These are phyloP conservation scores for Penaeus vannamei DNA, from an alignment of 1,140 invertebrate species.

Conservation along the genomic window DNA sequence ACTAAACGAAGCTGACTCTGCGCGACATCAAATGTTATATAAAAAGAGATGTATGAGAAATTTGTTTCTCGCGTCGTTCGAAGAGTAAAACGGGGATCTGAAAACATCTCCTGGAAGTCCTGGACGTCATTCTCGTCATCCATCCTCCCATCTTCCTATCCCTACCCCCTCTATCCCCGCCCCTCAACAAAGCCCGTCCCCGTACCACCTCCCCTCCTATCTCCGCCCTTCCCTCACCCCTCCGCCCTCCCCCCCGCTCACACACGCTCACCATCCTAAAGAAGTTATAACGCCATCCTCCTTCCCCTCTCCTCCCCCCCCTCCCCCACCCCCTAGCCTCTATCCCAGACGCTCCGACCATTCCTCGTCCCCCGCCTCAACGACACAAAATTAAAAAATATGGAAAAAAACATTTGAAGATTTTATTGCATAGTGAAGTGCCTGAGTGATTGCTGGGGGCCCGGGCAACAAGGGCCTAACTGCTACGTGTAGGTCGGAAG, in stretches of 20 bases:
- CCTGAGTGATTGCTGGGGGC: neutral
- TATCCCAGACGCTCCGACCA: conserved; percentile 34
- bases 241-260: neutral
- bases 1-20: too few relatives aligned
- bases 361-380: conserved; percentile 47
- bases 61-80: too few relatives aligned
- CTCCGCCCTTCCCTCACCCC: neutral
- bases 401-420: conserved; percentile 58
- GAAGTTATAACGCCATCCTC: neutral
- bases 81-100: too few relatives aligned
- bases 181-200: neutral
- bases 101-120: too few relatives aligned
- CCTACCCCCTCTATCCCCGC: neutral
- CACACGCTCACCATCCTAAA: neutral
- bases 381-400: conserved; percentile 62
- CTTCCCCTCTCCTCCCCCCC: neutral
- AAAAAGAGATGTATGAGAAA: too few relatives aligned
- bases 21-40: too few relatives aligned
- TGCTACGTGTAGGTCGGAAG: too few relatives aligned
- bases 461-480: neutral
- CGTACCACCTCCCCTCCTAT: neutral
- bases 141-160: too few relatives aligned
- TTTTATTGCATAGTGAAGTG: conserved; percentile 64
- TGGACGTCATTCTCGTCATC: too few relatives aligned
- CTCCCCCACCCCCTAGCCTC: neutral